Evolutionary conservation across 2,797 vertebrate species (phyloP), one percentile per base, ranked within the genome.

Genomic region (Cynopterus sphinx): DNA sequence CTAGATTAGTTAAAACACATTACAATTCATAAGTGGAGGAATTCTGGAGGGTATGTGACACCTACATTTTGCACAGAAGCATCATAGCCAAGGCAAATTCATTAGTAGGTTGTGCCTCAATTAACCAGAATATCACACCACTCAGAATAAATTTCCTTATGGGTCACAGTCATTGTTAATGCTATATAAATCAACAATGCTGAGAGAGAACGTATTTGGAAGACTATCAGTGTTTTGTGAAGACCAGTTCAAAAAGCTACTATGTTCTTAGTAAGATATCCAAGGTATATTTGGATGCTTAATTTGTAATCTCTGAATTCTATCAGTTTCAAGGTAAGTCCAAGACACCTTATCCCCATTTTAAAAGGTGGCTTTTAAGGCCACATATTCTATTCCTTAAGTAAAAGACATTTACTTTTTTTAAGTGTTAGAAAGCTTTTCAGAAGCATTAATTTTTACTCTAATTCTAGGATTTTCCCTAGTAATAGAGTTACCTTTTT

Each of bases 311-410:
- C 31, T 67, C 93, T 83, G 22, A 97, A 83, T 93, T 86, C 79
- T 91, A 55, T 39, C 33, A 39, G 16, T 87, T 91, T 86, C 90
- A 89, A 86, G 26, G 24, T 82, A 8, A 95, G 21, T 57, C 53
- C 26, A 49, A 16, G 17, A 89, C 36, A 81, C 11, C n/a, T 92
- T 73, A 88, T 61, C 24, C 55, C 31, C 87, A 75, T 39, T 96
- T 94, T 84, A 94, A 87, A 94, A 55, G 67, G 67, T 65, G 89
- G 68, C 79, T 91, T 89, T 93, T 81, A 87, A 93, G 92, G 75
- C 49, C 68, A 93, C 77, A 86, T 77, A 82, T 90, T 92, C 57
- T 71, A 68, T 24, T 81, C 51, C 53, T 78, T 85, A 92, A 70
- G 21, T 49, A 24, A 65, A 70, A 94, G 9, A 92, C 9, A 49